Percentiles rank a stretch among this genome's conserved stretches.
phyloP scores from a whole-genome alignment of 1,140 invertebrate genomes.

The Euwallacea similis region DNA sequence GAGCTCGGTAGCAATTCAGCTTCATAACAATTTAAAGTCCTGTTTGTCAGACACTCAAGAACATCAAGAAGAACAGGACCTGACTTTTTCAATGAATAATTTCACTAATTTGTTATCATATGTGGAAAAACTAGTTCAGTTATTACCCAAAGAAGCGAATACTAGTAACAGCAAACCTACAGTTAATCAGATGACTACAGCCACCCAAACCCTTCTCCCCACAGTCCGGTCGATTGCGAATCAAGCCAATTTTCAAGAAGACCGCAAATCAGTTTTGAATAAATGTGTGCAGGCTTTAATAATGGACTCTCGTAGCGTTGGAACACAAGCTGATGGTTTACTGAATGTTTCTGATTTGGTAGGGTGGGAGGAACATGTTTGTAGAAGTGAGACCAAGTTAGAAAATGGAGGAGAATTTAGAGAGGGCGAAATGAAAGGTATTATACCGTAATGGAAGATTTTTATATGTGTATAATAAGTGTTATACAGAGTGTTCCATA shows the following conservation, averaged over 20 bases:
- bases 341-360: not conserved
- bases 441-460: no score
- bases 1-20: not conserved
- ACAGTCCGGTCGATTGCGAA: no score
- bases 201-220: not conserved
- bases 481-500: no score
- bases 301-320: not conserved
- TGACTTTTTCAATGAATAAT: not conserved
- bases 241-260: no score
- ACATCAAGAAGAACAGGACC: not conserved
- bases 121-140: not conserved
- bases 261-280: not conserved
- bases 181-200: not conserved
- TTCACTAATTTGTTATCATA: conserved; percentile 23
- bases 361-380: no score
- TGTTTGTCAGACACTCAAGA: not conserved
- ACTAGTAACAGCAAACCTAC: no score
- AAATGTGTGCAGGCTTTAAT: not conserved
- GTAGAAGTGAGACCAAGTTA: no score
- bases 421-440: no score
- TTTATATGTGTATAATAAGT: no score
- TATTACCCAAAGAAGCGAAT: not conserved
- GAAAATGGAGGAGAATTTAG: no score
- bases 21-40: conserved; percentile 7
- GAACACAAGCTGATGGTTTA: conserved; percentile 12